Evolutionary conservation across 1,140 invertebrate species (phyloP), one percentile per base, ranked within the genome.

Genomic region (Macrotrachela quadricornifera): DNA sequence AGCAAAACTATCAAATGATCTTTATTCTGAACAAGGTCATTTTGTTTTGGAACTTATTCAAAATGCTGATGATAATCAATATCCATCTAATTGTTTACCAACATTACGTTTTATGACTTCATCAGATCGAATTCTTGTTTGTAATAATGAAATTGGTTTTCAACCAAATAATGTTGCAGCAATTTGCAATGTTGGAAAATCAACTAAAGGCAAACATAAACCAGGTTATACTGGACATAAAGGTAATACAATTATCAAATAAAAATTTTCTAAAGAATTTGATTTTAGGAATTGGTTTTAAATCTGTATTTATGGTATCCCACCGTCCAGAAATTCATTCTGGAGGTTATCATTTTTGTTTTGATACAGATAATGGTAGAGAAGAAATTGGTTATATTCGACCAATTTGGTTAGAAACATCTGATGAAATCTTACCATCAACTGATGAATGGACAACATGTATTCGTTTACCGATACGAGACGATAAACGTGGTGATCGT

Each of bases 191-290:
- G 65, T 70, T 11, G 67, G 67, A 9, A 51, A 62, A 36, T 67
- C 63, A 46, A 70, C 67, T 10, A 70, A 70, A 55, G 62, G 62
- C 21, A 67, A 67, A 56, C 65, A 69, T 57, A 65, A 62, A 50
- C 62, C 58, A 55, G 67, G 67, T 12, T 68, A 68, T 48, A 70
- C 69, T 50, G 68, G 68, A 65, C 65, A 68, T 53, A 70, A 70
- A 58, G 68, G 21, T 30, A 30, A 4, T 4, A 4, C 21, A 30
- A 2, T 4, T 30, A 30, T 30, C 21, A 4, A 30, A 30, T 4
- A 30, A 30, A 2, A 4, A 30, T 30, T 30, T 30, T 30, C 21
- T 30, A 30, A 8, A 30, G 8, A 4, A 30, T 30, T 30, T 30
- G 3, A 4, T 30, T 30, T 30, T 30, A 30, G 21, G 68, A 36